Percentiles rank a stretch among this genome's conserved stretches.
phyloP scores from a whole-genome alignment of 2,888 invertebrate species.

The Hyalella azteca region DNA sequence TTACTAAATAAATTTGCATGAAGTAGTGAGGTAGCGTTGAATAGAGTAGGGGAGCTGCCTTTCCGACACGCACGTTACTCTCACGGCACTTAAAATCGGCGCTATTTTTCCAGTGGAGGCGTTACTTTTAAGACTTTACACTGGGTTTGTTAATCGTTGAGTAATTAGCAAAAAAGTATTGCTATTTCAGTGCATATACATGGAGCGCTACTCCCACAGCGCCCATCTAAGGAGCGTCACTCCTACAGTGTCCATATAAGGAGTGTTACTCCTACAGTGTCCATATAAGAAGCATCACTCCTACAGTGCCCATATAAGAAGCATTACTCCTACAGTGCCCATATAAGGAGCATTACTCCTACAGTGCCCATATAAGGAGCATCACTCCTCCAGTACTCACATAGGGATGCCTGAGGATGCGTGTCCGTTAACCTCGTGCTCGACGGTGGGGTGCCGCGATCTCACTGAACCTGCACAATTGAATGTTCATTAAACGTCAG shows the following conservation, averaged over 20 bases:
- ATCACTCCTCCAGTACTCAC: not conserved
- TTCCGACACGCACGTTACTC: no score
- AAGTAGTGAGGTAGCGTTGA: no score
- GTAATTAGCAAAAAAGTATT: no score
- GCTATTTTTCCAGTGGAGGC: no score
- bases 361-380: not conserved
- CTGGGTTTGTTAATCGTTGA: no score
- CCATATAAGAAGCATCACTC: not conserved
- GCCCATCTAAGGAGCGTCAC: not conserved
- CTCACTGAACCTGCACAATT: not conserved
- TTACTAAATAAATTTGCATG: no score
- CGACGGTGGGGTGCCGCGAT: conserved; percentile 7
- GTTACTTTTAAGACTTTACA: no score
- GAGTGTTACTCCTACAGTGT: not conserved
- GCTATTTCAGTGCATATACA: no score
- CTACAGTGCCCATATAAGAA: not conserved
- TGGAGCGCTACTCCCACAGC: not conserved
- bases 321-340: no score
- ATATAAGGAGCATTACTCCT: not conserved
- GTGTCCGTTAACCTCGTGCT: not conserved
- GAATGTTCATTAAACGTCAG: not conserved
- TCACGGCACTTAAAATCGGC: no score
- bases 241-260: not conserved
- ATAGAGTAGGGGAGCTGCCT: no score
- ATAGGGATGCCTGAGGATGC: not conserved